Evolutionary conservation across 2,113 vertebrate species (phyloP).

Genomic region (Crotophaga sulcirostris): DNA sequence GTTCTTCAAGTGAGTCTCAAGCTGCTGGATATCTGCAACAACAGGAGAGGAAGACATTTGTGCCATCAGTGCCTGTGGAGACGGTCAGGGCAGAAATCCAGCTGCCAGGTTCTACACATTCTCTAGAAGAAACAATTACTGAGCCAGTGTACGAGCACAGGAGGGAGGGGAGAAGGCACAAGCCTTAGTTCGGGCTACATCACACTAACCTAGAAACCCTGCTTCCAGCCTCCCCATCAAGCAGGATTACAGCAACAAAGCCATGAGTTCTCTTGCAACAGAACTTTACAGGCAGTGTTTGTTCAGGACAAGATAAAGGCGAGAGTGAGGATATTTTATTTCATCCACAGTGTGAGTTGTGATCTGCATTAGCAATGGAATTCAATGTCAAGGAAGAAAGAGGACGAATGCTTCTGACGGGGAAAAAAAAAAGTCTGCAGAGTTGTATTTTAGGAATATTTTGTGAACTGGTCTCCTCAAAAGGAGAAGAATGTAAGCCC

Average conservation of each 20-base stretch:
- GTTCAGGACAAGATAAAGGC: background rate
- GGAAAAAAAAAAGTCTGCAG: background rate
- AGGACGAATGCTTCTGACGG: background rate
- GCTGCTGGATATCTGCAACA: constrained; percentile 89
- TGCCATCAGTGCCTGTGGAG: background rate
- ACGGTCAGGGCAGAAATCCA: background rate
- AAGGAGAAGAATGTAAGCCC: background rate
- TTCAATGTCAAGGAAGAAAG: background rate
- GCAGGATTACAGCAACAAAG: background rate
- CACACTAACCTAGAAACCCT: background rate
- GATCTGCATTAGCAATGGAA: background rate
- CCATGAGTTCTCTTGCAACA: background rate
- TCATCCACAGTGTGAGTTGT: background rate
- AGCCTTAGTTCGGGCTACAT: background rate
- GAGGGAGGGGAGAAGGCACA: background rate
- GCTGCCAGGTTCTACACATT: fast-evolving
- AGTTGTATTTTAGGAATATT: background rate
- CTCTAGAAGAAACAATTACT: background rate
- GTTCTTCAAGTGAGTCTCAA: constrained; percentile 90
- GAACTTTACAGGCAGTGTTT: background rate
- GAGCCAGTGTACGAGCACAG: fast-evolving
- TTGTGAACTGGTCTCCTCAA: background rate
- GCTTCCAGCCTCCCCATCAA: background rate
- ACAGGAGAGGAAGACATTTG: background rate
- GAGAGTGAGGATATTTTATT: background rate